Percentiles rank a stretch among this genome's conserved stretches.
phyloP scores from a whole-genome alignment of 1,140 invertebrate species.

The Bombus consobrinus region DNA sequence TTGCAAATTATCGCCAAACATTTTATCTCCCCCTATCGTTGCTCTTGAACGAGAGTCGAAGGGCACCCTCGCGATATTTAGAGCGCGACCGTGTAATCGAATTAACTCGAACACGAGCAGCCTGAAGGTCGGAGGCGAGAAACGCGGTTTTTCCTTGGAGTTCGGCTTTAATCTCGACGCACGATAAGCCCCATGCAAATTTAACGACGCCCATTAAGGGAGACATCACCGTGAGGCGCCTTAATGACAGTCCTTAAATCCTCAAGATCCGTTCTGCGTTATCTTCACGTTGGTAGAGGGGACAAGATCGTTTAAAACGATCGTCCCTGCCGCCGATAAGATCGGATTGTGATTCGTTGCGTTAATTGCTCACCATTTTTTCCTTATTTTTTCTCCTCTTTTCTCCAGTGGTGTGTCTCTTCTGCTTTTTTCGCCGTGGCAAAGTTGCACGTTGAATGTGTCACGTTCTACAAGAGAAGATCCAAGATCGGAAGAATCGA shows the following conservation, averaged over 20 bases:
- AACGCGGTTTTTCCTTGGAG: constrained; percentile 34
- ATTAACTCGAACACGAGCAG: constrained; percentile 9
- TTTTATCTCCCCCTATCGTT: background rate
- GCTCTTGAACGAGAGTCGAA: no score
- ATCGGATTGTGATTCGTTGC: constrained; percentile 29
- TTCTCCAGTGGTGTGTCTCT: background rate
- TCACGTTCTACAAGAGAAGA: background rate
- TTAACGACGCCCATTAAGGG: constrained; percentile 54
- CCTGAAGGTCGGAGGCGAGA: constrained; percentile 10
- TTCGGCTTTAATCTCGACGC: constrained; percentile 16
- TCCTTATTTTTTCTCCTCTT: background rate
- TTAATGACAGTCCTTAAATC: constrained; percentile 55
- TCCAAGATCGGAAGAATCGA: constrained; percentile 1
- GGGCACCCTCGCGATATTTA: constrained; percentile 2
- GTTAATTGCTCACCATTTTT: constrained; percentile 21
- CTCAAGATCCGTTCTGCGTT: constrained; percentile 20
- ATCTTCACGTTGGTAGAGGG: background rate
- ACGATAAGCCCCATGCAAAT: constrained; percentile 49
- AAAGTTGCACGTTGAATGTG: background rate
- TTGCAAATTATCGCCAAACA: background rate
- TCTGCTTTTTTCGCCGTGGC: no score
- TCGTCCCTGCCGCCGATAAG: constrained; percentile 18
- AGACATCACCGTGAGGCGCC: constrained; percentile 50
- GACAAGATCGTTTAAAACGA: constrained; percentile 41
- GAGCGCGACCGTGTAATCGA: background rate